Base-by-base conservation (phyloP, 2,888 invertebrate genomes). In the Cyclophora albipunctata region DNA sequence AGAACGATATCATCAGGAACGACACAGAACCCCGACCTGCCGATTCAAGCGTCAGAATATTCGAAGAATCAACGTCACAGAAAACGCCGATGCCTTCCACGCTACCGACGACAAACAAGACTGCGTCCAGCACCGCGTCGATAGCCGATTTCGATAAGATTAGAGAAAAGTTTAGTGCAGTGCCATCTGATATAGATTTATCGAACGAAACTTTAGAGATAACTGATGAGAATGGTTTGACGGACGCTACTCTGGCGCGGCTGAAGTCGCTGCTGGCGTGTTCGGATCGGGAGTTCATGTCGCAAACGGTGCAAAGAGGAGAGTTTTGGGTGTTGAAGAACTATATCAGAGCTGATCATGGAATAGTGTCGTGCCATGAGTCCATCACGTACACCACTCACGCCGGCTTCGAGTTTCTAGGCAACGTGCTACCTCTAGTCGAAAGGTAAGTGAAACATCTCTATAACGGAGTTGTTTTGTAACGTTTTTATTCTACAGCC, bases 341-440 rank as follows among this genome's bases (percentile, higher is more conserved):
- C 85, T 96, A 94, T 74, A 91, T 96, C 60, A 91, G 91, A 42
- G 94, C 95, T 52, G 92, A 92, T 53, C 92, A 92, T 67, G 91
- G 91, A 20, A 78, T 85, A 44, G 76, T 94, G 47, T 90, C 88
- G 71, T 96, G 96, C 81, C 94, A 95, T 81, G 95, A 96, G 81
- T 93, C 93, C 62, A 91, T 97, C 59, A 97, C 97, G 1, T 96
- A 97, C 73, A 96, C 97, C 40, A 97, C 97, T 7, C 97, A 97
- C 79, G 96, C 95, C 3, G 97, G 97, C 70, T 96, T 92, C 84
- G 95, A 96, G 63, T 97, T 96, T 87, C 91, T 97, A 71, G 95
- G 97, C 81, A 97, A 98, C 82, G 90, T 97, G 66, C 91, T 93
- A 75, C 95, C 96, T 54, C 88, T 98, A 66, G 85, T 96, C 73